phyloP scores from a whole-genome alignment of 2,113 vertebrate species.

The Platysteira castanea region DNA sequence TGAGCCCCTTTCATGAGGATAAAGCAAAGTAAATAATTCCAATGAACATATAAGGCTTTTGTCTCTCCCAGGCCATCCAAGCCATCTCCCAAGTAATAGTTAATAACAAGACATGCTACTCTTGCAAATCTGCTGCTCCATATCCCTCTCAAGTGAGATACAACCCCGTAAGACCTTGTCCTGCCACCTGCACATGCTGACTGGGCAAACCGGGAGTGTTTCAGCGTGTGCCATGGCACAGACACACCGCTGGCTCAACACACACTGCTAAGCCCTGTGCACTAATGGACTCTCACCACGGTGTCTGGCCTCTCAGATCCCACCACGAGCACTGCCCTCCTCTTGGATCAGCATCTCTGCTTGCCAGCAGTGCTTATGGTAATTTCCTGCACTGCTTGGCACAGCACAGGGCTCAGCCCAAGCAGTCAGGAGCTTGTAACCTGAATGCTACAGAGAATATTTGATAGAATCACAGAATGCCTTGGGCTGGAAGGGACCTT shows the following conservation, averaged over 20 bases:
- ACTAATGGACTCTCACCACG: background rate
- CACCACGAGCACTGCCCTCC: background rate
- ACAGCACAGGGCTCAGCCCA: background rate
- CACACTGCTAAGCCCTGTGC: background rate
- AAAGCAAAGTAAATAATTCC: background rate
- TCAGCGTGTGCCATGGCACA: background rate
- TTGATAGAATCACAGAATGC: background rate
- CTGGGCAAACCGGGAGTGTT: background rate
- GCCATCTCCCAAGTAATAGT: background rate
- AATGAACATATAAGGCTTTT: background rate
- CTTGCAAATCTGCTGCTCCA: background rate
- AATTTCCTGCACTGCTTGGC: background rate
- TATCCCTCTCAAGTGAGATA: background rate
- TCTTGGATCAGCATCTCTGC: background rate
- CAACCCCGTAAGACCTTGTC: background rate
- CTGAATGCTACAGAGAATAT: background rate
- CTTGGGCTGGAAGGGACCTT: background rate
- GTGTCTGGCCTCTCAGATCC: background rate
- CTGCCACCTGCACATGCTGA: background rate
- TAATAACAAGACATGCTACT: background rate
- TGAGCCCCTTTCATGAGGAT: fast-evolving
- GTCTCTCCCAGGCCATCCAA: background rate
- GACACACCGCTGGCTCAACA: background rate
- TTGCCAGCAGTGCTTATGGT: background rate
- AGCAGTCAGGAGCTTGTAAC: too few relatives aligned